These are phyloP conservation scores for Novumbra hubbsi DNA, from an alignment of 2,797 vertebrate species.

Conservation along the genomic window DNA sequence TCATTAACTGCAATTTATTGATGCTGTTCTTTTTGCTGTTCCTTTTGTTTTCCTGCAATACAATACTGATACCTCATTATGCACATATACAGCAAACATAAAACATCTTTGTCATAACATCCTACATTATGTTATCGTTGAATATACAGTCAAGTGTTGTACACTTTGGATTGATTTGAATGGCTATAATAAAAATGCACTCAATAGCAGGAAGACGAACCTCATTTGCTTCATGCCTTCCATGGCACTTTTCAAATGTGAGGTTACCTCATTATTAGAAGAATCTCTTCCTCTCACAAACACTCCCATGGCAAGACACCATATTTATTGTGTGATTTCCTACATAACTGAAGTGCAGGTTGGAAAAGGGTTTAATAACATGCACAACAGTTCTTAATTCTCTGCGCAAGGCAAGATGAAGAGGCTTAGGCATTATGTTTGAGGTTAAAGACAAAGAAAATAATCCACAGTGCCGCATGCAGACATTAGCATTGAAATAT, in stretches of 20 bases:
- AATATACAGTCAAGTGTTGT: background rate
- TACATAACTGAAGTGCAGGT: constrained; percentile 24
- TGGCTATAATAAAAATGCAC: constrained; percentile 29
- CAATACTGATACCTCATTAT: background rate
- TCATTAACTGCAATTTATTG: too few species aligned
- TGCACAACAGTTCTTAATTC: background rate
- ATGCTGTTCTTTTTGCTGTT: too few species aligned
- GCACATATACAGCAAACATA: background rate
- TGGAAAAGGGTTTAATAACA: constrained; percentile 24
- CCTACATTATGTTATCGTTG: background rate
- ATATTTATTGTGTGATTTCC: constrained; percentile 1
- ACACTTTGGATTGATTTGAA: constrained; percentile 22
- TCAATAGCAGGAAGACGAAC: constrained; percentile 24
- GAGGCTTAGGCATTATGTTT: constrained; percentile 15
- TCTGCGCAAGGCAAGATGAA: constrained; percentile 8
- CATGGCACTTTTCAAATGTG: constrained; percentile 22
- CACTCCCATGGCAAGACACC: background rate
- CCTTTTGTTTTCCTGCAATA: too few species aligned
- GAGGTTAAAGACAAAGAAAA: constrained; percentile 32
- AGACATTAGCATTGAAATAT: constrained; percentile 3
- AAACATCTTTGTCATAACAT: background rate
- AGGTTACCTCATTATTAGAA: constrained; percentile 24
- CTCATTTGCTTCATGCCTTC: background rate
- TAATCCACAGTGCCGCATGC: background rate
- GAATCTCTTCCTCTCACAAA: constrained; percentile 1